Base-by-base conservation (phyloP, 2,888 invertebrate genomes). In the Drosophila niveifrons region DNA sequence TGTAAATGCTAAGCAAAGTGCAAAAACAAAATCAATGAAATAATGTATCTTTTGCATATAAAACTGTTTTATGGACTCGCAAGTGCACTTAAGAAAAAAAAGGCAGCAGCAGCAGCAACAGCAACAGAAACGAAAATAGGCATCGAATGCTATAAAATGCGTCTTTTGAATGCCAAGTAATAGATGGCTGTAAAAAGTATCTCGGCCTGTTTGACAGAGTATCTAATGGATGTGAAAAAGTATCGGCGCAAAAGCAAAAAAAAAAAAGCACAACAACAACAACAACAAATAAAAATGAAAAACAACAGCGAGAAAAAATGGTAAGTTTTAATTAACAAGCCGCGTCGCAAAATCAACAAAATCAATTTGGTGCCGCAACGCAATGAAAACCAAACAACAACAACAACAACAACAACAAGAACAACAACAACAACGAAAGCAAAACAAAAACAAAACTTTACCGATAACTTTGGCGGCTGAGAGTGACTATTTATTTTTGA, bases 321-420 rank as follows among this genome's bases (percentile, higher is more conserved):
- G 31, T n/a, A 56, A 62, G 34, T 69, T 72, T 75, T 76, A 76
- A 75, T 72, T 75, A 76, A 76, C 77, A 72, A 72, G 55, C 57
- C 17, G 46, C 51, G 47, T 41, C 52, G 43, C 52, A 61, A 64
- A 64, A 73, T 61, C 77, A 75, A 69, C 72, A 77, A 76, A 72
- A 68, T 76, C 75, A 75, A 75, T 72, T 75, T 70, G 55, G 69
- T 48, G 69, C 50, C 47, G 39, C 68, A 53, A 68, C 66, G 50
- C 59, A 36, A 36, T 11, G 36, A 6, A 36, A 36, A 36, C 51
- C 59, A 57, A 66, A 56, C 66, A 61, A 55, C 53, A 34, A 66
- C 48, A 56, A 59, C 11, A 62, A 53, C 36, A 69, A 55, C 41
- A 34, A 66, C 36, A 66, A 48, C 44, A 28, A 53, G 55, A 29